Conservation (phyloP, 2,888 invertebrate genomes). For the Lumbricus terrestris region DNA sequence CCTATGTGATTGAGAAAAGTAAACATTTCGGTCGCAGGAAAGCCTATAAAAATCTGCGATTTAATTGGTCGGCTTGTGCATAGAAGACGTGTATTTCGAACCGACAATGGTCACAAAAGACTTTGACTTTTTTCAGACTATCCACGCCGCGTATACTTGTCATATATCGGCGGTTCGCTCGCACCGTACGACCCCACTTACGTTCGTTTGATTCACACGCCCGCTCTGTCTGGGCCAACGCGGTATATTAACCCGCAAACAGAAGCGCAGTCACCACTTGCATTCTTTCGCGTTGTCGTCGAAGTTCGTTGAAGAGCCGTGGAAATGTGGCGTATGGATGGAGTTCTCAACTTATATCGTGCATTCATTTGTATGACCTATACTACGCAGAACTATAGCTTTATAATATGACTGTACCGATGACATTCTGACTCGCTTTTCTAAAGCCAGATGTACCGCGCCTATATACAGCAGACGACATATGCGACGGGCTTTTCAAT, state of each 20-base stretch:
- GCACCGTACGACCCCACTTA: neutral
- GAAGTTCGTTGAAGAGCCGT: neutral
- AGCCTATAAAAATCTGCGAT: neutral
- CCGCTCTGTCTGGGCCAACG: neutral
- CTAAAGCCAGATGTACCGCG: neutral
- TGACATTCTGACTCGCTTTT: slow-evolving; percentile 3
- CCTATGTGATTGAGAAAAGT: neutral
- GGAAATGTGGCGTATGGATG: neutral
- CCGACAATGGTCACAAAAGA: neutral
- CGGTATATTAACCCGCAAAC: neutral
- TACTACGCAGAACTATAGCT: neutral
- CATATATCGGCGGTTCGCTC: neutral
- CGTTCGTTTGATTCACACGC: neutral
- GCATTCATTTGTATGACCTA: neutral
- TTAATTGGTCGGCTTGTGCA: neutral
- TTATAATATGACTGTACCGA: neutral
- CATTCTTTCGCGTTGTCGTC: neutral
- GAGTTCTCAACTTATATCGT: neutral
- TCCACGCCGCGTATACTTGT: neutral
- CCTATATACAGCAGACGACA: too few species aligned
- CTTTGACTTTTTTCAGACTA: neutral
- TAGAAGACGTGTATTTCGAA: neutral
- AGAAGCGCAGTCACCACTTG: neutral
- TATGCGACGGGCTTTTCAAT: neutral
- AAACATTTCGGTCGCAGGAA: neutral